Base-by-base conservation (phyloP, 2,113 vertebrate species). In the Meriones unguiculatus region DNA sequence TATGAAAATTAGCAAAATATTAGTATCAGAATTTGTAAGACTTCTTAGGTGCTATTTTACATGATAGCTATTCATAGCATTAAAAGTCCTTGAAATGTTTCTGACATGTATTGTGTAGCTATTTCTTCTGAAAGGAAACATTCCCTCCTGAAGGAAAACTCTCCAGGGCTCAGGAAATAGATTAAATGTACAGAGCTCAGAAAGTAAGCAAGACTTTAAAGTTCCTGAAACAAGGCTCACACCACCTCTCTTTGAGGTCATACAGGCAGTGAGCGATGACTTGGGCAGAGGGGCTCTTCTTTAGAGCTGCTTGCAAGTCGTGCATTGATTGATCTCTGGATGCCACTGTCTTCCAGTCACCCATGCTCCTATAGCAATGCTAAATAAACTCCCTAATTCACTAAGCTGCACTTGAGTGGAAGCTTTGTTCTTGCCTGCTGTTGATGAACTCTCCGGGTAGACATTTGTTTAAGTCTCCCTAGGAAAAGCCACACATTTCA, bases 61-160 rank as follows among this genome's bases (percentile, higher is more conserved):
- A 69, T 59, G 77, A 25, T 3, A 65, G 24, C 38, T 50, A 50
- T 0, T 87, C 46, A 69, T 35, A 35, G 13, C 70, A 24, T 41
- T 94, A 72, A 94, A 81, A 57, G 32, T 64, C 20, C n/a, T 65
- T 95, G 54, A 76, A 70, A 46, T 59, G 84, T 69, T 94, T 89
- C 35, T 35, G 73, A 24, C 1, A 52, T 72, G 75, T 90, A 46
- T 12, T 69, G 8, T 69, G 7, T 32, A 69, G 30, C 41, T 50
- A 69, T 52, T 86, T 46, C 64, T 46, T 50, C 30, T 35, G 9
- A 65, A 64, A 46, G 22, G 84, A 41, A 41, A 41, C 41, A 41
- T 41, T 41, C 41, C 41, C 41, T 41, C 41, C 41, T 41, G 41
- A 41, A 41, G 41, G 4, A 41, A 86, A 67, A 67, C 17, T 50